Evolutionary conservation across 1,140 invertebrate species (phyloP), one percentile per base, ranked within the genome.

Genomic region (Stenopsyche tienmushanensis): DNA sequence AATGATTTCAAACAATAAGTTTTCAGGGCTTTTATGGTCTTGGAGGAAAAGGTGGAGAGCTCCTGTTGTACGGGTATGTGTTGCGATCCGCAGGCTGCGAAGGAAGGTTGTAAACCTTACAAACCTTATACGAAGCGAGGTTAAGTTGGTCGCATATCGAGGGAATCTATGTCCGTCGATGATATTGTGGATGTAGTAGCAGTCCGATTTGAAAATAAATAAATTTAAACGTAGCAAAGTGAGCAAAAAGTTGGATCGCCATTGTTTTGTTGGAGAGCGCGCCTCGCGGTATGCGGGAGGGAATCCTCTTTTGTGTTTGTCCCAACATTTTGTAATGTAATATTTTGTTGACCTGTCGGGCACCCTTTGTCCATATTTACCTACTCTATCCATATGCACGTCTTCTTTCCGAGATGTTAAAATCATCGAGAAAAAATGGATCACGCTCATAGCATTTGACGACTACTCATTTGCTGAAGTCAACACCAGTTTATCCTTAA

Each of bases 181-280:
- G 62, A 68, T 68, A 68, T 68, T 68, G 55, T 64, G 62, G 55
- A 29, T 65, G 53, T 62, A 44, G 66, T 65, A 68, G 66, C 66
- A 53, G 57, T 65, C 23, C 66, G 45, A 68, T 65, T 62, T 63
- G 60, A 60, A 65, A 68, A 68, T 68, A 68, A 68, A 68, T 68
- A 68, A 68, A 68, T 68, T 68, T 55, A 50, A 64, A 59, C 39
- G 26, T 17, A 42, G n/a, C 65, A 64, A 63, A 42, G 39, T 15
- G 54, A 65, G 55, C 62, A 64, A 68, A 64, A 67, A 59, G 62
- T 39, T 20, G 10, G 24, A 10, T 8, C n/a, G 29, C 62, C 59
- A 68, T 68, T 68, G 66, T 68, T 59, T 53, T 23, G 44, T 26
- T 21, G 54, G 54, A 34, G 29, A 42, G 39, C 39, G 47, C 29